A percentile compares a stretch with the other conserved stretches of the same genome.
Evolutionary conservation across 2,888 invertebrate species (phyloP).

Genomic region (Dynastes tityus): DNA sequence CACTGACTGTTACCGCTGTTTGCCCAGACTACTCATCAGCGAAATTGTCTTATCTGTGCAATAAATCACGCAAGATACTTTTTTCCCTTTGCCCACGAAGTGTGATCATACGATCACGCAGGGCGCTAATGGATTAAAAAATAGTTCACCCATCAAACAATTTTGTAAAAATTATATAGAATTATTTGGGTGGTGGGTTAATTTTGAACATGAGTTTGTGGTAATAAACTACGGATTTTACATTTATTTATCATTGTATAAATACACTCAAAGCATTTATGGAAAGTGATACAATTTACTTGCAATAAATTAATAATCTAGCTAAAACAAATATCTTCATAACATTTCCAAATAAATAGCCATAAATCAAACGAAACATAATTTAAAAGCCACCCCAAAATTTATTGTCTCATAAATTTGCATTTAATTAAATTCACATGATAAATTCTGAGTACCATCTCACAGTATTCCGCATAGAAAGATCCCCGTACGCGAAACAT

Average conservation of each 20-base stretch:
- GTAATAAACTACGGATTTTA: neutral
- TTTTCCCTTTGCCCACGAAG: too few relatives aligned
- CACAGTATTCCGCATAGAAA: neutral
- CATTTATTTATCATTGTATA: neutral
- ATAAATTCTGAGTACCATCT: conserved; percentile 22
- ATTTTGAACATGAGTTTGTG: too few relatives aligned
- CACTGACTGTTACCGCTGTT: too few relatives aligned
- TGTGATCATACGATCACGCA: too few relatives aligned
- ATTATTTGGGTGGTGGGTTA: too few relatives aligned
- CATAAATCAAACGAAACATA: conserved; percentile 35
- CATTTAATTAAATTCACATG: conserved; percentile 42
- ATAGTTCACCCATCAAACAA: too few relatives aligned
- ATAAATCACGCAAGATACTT: too few relatives aligned
- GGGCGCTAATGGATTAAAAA: too few relatives aligned
- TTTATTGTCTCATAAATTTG: conserved; percentile 42
- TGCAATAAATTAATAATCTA: conserved; percentile 18
- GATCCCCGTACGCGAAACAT: neutral
- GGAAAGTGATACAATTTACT: neutral
- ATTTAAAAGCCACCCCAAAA: conserved; percentile 33
- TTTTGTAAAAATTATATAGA: too few relatives aligned
- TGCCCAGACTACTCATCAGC: too few relatives aligned
- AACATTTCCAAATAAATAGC: conserved; percentile 24
- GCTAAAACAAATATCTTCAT: conserved; percentile 8
- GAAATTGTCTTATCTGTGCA: too few relatives aligned
- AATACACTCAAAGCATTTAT: too few relatives aligned